phyloP scores from a whole-genome alignment of 2,888 invertebrate species.

The Agrotis ipsilon region DNA sequence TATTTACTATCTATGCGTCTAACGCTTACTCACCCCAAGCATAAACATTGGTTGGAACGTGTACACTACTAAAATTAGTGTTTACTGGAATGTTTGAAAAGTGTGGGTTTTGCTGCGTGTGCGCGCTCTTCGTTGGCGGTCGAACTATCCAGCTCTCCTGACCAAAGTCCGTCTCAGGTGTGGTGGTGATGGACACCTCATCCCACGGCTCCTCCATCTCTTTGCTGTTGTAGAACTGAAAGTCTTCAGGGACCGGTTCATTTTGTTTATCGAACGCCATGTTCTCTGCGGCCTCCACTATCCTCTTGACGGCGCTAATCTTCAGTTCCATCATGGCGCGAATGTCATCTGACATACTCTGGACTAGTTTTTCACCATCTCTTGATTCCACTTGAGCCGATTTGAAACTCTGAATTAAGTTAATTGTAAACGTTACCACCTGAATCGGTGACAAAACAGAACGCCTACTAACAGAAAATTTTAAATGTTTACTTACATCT shows the following conservation, averaged over 20 bases:
- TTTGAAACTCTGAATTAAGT: slow-evolving; percentile 93
- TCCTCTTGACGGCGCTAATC: slow-evolving; percentile 96
- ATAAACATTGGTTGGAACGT: slow-evolving; percentile 98
- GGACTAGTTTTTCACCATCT: slow-evolving; percentile 95
- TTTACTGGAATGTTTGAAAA: slow-evolving; percentile 95
- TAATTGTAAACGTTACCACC: slow-evolving; percentile 58
- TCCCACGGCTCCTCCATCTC: slow-evolving; percentile 92
- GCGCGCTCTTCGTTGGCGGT: slow-evolving; percentile 92
- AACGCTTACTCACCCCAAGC: slow-evolving; percentile 93
- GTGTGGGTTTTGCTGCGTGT: slow-evolving; percentile 93
- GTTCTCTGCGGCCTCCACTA: slow-evolving; percentile 97
- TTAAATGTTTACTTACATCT: slow-evolving; percentile 91
- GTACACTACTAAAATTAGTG: slow-evolving; percentile 96
- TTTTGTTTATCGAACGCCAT: slow-evolving; percentile 92
- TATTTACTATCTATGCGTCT: slow-evolving; percentile 36
- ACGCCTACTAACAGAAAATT: not conserved
- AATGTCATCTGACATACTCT: slow-evolving; percentile 96
- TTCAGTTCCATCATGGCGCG: slow-evolving; percentile 97
- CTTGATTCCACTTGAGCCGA: slow-evolving; percentile 94
- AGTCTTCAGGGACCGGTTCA: slow-evolving; percentile 91
- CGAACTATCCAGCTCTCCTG: slow-evolving; percentile 89
- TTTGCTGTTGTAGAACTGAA: slow-evolving; percentile 94
- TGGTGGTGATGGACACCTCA: slow-evolving; percentile 86
- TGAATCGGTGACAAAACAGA: slow-evolving; percentile 2
- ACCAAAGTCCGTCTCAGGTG: slow-evolving; percentile 90